phyloP scores from a whole-genome alignment of 1,140 invertebrate species.

The Eumeta japonica region DNA sequence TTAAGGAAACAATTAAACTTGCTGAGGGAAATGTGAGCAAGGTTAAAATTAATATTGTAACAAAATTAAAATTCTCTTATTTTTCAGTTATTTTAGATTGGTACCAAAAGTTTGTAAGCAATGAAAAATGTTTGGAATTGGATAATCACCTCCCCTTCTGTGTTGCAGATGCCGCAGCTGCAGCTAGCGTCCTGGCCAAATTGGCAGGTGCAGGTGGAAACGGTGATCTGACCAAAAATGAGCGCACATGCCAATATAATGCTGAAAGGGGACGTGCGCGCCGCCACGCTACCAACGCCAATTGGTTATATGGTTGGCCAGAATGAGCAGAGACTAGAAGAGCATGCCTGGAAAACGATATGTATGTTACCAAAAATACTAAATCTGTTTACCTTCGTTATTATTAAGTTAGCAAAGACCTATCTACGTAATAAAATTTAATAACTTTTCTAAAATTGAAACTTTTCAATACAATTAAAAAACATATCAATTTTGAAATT shows the following conservation, averaged over 20 bases:
- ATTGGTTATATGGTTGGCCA: slow-evolving; percentile 86
- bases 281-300: slow-evolving; percentile 77
- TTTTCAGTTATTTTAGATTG: background rate
- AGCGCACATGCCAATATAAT: slow-evolving; percentile 81
- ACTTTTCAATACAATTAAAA: too few species aligned
- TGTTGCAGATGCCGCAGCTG: slow-evolving; percentile 34
- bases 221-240: slow-evolving; percentile 76
- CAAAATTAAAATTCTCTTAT: too few species aligned
- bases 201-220: slow-evolving; percentile 83
- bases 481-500: too few species aligned
- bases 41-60: too few species aligned
- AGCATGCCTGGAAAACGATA: slow-evolving; percentile 62
- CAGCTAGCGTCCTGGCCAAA: slow-evolving; percentile 66
- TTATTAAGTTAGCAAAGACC: background rate
- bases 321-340: slow-evolving; percentile 76
- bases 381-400: too few species aligned
- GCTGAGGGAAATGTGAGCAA: too few species aligned
- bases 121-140: background rate
- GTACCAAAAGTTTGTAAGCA: background rate
- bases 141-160: too few species aligned
- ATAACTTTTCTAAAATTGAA: background rate
- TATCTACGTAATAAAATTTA: background rate
- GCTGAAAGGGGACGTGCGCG: slow-evolving; percentile 78
- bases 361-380: background rate
- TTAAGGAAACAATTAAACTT: too few species aligned